A percentile compares a stretch with the other conserved stretches of the same genome.
phyloP scores from a whole-genome alignment of 2,113 vertebrate genomes.

The Rhodinocichla rosea region DNA sequence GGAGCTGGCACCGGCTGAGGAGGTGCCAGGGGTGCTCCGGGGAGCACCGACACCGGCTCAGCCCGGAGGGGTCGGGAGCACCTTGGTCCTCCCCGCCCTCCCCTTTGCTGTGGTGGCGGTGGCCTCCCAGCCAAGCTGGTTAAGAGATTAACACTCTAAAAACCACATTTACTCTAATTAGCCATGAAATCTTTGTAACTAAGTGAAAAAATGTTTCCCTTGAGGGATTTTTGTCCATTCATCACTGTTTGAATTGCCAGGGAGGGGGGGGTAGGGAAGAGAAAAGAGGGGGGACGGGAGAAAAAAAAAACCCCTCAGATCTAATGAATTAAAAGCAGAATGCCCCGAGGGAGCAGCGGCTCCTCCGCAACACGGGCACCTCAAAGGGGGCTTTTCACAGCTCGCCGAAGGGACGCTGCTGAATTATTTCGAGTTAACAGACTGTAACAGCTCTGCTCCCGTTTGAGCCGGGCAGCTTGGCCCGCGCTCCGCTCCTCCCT shows the following conservation, averaged over 20 bases:
- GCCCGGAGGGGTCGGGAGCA: background rate
- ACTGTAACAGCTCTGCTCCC: conserved; percentile 57
- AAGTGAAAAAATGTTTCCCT: conserved; percentile 79
- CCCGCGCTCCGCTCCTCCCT: background rate
- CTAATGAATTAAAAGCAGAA: conserved; percentile 66
- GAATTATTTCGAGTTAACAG: conserved; percentile 68
- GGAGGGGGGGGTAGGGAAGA: background rate
- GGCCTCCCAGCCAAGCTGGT: conserved; percentile 65
- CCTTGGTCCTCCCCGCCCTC: background rate
- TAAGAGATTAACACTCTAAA: conserved; percentile 75
- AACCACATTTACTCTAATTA: conserved; percentile 77
- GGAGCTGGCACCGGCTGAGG: background rate
- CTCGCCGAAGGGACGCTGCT: background rate
- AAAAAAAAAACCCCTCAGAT: background rate
- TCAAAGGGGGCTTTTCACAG: conserved; percentile 28
- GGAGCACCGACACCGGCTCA: accelerated
- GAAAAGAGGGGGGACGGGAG: background rate
- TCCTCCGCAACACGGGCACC: conserved; percentile 10
- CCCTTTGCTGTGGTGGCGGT: background rate
- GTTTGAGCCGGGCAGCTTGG: background rate
- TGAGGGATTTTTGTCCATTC: conserved; percentile 73
- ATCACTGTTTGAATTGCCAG: conserved; percentile 68
- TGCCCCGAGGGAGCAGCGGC: background rate
- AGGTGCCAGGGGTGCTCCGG: background rate
- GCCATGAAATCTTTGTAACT: conserved; percentile 80